Base-by-base conservation (phyloP, 1,140 invertebrate species). In the Bradynema listronoti region DNA sequence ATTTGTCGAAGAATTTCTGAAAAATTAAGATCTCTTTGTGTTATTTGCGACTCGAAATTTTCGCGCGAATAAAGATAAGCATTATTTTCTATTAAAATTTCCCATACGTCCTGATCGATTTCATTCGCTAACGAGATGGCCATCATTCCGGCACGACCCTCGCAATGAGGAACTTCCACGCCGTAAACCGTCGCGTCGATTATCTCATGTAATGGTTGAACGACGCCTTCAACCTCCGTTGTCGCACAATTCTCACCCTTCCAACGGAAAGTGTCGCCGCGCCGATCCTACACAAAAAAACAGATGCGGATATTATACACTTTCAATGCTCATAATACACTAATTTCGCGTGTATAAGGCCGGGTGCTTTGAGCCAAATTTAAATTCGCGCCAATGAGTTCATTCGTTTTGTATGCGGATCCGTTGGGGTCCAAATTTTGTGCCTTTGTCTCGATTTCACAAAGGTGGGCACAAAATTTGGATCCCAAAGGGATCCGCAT, bases 201-300 rank as follows among this genome's bases (percentile, higher is more conserved):
- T 65, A 92, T 88, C 54, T 85, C 84, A 24, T 50, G 42, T 36
- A 89, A 89, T 89, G 63, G 89, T 61, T 89, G 93, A 0, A 98
- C 84, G 52, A 91, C 85, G 1, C 86, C 88, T 81, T 99, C 94
- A 1, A 98, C 88, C 83, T 99, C 94, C 4, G 87, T 88, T 0
- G 95, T 98, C 2, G 90, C 94, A 1, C 97, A 93, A 80, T 99
- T 99, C 82, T 99, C 95, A 11, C 94, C 93, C 79, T 89, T 88
- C 75, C 74, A 77, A 34, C 93, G 84, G 82, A 91, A 98, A 0
- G 92, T 98, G 78, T 97, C 93, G 2, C 93, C 93, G 0, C 91
- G 92, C 72, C 93, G 84, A 78, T 97, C 93, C 71, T 66, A 29
- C 14, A 66, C 3, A 53, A 52, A 7, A 22, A 42, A 63, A 30